Evolutionary conservation across 2,797 vertebrate genomes (phyloP), one percentile per base, ranked within the genome.

Genomic region (Arnoldichthys spilopterus): DNA sequence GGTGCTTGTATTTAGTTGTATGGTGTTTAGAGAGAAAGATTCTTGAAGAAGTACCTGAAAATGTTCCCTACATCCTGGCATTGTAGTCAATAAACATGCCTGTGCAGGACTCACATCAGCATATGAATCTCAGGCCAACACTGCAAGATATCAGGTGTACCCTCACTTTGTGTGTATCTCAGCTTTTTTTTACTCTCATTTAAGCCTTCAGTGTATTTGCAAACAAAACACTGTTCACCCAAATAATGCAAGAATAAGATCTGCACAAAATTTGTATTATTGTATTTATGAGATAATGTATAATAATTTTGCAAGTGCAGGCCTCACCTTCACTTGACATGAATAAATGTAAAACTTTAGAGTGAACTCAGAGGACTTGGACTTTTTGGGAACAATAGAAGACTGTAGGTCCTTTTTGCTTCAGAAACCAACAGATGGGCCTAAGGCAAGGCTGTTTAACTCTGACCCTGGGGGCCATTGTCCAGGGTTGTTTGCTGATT

Each of bases 21-120:
- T 11, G 24, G 49, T 49, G 71, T 82, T 82, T 80, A 84, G 34
- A 92, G 94, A 97, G 96, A 94, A 92, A 95, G 95, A 94, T 87
- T 89, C 91, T 96, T 94, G 94, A 96, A 96, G 91, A 93, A 87
- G 94, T 92, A 71, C 84, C 87, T 26, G 94, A 95, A 95, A 94
- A 93, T 89, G 93, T 94, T 94, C 92, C 93, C 94, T 92, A 93
- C 94, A 92, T 90, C 91, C 87, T 93, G 94, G 94, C 90, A 94
- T 94, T 95, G 93, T 95, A 92, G 93, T 95, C 92, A 76, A 93
- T 22, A 93, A 95, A 95, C 97, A 94, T 94, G 96, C 93, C 97
- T 88, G 88, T 92, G 95, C 96, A 95, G 89, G 93, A 94, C 88
- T 47, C 56, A 89, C 92, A 92, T 92, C 94, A 94, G 91, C 89